A percentile compares a stretch with the other conserved stretches of the same genome.
Conservation (phyloP, 2,113 vertebrate genomes). For the Plecotus auritus region DNA sequence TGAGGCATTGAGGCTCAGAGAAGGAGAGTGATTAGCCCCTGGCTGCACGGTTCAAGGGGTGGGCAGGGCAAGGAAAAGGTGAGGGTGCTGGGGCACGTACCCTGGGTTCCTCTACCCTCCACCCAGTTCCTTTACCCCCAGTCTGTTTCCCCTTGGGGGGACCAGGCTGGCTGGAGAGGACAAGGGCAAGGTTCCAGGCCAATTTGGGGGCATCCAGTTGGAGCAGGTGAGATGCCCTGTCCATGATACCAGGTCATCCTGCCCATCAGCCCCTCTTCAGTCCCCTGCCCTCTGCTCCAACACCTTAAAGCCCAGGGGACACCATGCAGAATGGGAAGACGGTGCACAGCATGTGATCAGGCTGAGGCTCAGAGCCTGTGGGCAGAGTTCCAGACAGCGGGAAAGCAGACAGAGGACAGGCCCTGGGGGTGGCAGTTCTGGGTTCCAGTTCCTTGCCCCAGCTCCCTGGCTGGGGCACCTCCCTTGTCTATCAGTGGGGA, state of each 20-base stretch:
- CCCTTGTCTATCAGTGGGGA: neutral
- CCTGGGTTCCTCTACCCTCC: neutral
- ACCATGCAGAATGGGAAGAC: neutral
- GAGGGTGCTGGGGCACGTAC: neutral
- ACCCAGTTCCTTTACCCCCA: neutral
- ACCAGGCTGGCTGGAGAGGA: neutral
- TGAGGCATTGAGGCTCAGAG: neutral
- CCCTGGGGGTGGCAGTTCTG: neutral
- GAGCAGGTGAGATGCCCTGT: neutral
- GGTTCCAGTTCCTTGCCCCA: neutral
- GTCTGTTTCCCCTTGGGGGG: neutral
- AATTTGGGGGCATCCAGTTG: too few species aligned
- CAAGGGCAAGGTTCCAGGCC: neutral
- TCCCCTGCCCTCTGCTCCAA: neutral
- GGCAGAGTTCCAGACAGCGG: neutral
- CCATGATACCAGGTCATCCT: neutral
- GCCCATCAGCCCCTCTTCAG: neutral
- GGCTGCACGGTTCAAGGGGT: neutral
- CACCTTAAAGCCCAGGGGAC: neutral
- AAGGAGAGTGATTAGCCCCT: neutral
- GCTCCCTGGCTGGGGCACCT: neutral
- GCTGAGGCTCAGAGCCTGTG: neutral
- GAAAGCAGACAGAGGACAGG: neutral
- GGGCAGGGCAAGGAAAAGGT: neutral
- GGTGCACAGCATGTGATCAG: rapidly evolving